These are phyloP conservation scores for Heliconius ethilla DNA, from an alignment of 2,888 invertebrate species.

Conservation along the genomic window DNA sequence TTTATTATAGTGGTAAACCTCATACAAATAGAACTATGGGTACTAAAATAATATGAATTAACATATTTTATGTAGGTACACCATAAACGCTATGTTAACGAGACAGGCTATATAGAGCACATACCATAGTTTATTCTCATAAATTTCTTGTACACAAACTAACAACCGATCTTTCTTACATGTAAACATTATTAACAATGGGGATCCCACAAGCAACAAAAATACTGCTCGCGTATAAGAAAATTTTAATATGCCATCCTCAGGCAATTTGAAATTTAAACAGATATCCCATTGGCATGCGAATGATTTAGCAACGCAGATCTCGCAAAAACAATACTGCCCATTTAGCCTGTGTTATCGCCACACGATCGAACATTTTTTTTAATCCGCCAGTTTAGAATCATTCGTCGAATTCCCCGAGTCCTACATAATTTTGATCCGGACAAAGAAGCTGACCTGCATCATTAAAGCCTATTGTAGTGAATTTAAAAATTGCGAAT, in stretches of 20 bases:
- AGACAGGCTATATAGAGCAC: background rate
- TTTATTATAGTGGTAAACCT: conserved; percentile 17
- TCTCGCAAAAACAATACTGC: conserved; percentile 62
- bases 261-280: conserved; percentile 62
- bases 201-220: conserved; percentile 26
- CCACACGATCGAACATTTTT: conserved; percentile 72
- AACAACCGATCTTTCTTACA: background rate
- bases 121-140: background rate
- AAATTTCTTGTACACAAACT: background rate
- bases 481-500: conserved; percentile 77
- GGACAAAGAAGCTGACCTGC: conserved; percentile 75
- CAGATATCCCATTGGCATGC: conserved; percentile 59
- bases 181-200: conserved; percentile 1
- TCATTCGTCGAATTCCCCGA: conserved; percentile 66
- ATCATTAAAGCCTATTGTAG: conserved; percentile 80
- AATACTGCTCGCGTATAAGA: conserved; percentile 39
- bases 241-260: conserved; percentile 49
- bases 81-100: background rate
- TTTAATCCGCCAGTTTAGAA: conserved; percentile 62
- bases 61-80: conserved; percentile 9
- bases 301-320: conserved; percentile 60
- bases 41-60: conserved; percentile 16
- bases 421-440: conserved; percentile 67
- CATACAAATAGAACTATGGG: conserved; percentile 1
- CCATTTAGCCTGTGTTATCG: conserved; percentile 69